Conservation (phyloP, 2,888 invertebrate genomes). For the Patella caerulea region DNA sequence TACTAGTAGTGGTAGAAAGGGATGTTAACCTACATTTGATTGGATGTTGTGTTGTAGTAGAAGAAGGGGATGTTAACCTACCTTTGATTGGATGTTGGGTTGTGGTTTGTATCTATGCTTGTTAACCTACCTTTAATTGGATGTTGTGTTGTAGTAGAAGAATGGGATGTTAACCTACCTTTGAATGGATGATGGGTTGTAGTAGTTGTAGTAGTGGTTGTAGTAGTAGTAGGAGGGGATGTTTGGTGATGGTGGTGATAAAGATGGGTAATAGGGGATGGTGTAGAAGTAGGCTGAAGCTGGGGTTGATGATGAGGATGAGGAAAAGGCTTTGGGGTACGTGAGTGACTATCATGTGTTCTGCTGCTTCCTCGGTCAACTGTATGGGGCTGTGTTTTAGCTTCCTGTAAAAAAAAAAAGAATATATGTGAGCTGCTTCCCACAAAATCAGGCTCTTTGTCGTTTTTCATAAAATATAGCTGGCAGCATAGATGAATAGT, state of each 20-base stretch:
- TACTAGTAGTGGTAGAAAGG: background rate
- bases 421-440: too few species aligned
- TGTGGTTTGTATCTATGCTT: background rate
- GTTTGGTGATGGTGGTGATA: background rate
- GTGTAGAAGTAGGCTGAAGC: constrained; percentile 2
- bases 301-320: constrained; percentile 19
- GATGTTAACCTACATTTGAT: background rate
- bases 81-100: too few species aligned
- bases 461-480: too few species aligned
- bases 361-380: too few species aligned
- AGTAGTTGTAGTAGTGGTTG: background rate
- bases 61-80: constrained; percentile 13
- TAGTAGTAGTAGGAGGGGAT: background rate
- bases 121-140: background rate
- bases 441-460: too few species aligned
- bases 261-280: constrained; percentile 12
- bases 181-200: background rate
- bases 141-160: constrained; percentile 1
- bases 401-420: too few species aligned
- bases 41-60: background rate
- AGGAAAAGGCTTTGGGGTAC: background rate
- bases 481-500: too few species aligned
- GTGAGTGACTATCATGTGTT: background rate
- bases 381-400: too few species aligned
- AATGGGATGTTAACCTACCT: constrained; percentile 12